Evolutionary conservation across 2,888 invertebrate species (phyloP).

Genomic region (Conomelus anceps): DNA sequence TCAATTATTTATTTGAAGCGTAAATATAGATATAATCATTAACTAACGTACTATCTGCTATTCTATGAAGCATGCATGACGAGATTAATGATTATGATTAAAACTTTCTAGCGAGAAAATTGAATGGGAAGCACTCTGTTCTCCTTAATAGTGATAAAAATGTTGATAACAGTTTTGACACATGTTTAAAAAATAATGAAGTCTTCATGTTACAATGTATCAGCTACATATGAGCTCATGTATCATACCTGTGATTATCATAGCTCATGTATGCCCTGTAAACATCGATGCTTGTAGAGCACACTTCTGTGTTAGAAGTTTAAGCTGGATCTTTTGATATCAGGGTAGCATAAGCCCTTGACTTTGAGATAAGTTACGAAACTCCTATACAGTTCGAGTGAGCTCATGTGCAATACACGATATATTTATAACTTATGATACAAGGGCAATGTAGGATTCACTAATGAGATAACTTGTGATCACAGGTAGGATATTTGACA

Average conservation of each 20-base stretch:
- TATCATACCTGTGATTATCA: no score
- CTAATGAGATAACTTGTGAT: not conserved
- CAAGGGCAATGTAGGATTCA: not conserved
- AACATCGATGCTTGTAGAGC: not conserved
- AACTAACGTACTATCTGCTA: no score
- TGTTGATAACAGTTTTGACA: no score
- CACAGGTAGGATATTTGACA: not conserved
- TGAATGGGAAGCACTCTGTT: not conserved
- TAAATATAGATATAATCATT: no score
- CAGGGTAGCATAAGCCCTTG: not conserved
- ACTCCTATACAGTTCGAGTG: not conserved
- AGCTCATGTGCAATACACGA: not conserved
- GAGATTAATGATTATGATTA: no score
- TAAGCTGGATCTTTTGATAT: no score
- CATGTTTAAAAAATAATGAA: not conserved
- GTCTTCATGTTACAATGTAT: not conserved
- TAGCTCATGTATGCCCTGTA: no score
- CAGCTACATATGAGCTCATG: not conserved
- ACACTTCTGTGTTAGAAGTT: not conserved
- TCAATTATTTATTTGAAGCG: no score
- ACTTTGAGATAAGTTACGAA: not conserved
- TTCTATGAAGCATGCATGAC: no score
- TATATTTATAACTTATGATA: no score
- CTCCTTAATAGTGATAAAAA: not conserved
- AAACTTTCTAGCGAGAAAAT: not conserved